phyloP scores from a whole-genome alignment of 2,888 invertebrate species.

The Tyria jacobaeae region DNA sequence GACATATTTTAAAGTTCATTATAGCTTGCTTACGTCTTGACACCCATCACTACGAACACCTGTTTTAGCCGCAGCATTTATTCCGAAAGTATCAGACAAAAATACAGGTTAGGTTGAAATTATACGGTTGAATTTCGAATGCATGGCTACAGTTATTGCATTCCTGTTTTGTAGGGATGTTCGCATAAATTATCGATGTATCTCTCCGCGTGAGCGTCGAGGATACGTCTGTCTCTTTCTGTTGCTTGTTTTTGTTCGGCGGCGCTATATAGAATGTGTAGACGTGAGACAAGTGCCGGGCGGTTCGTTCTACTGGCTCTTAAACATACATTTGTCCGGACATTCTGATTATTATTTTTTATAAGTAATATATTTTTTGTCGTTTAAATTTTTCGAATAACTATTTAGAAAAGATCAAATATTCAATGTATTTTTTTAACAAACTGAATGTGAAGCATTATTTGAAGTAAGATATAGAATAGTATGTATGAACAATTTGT shows the following conservation, averaged over 20 bases:
- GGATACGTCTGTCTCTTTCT: conserved; percentile 75
- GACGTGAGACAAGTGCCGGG: conserved; percentile 70
- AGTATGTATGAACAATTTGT: conserved; percentile 66
- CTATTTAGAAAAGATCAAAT: background rate
- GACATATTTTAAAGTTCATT: conserved; percentile 6
- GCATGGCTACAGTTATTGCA: conserved; percentile 57
- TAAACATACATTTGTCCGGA: conserved; percentile 56
- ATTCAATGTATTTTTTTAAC: background rate
- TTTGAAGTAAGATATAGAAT: conserved; percentile 58
- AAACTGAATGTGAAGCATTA: background rate
- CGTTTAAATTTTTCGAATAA: background rate
- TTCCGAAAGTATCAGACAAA: conserved; percentile 49
- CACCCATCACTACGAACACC: conserved; percentile 79
- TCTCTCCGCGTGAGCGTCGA: conserved; percentile 69
- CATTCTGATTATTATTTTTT: conserved; percentile 31
- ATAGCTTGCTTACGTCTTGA: conserved; percentile 32
- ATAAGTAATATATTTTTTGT: conserved; percentile 22
- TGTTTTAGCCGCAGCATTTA: conserved; percentile 82
- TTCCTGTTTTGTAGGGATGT: conserved; percentile 84
- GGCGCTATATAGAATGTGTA: conserved; percentile 67
- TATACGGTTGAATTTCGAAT: conserved; percentile 52
- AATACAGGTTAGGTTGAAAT: conserved; percentile 21
- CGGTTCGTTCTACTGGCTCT: conserved; percentile 64
- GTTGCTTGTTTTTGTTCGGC: conserved; percentile 81
- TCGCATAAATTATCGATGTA: conserved; percentile 86